phyloP scores from a whole-genome alignment of 2,113 vertebrate species.

The Pelusios castaneus region DNA sequence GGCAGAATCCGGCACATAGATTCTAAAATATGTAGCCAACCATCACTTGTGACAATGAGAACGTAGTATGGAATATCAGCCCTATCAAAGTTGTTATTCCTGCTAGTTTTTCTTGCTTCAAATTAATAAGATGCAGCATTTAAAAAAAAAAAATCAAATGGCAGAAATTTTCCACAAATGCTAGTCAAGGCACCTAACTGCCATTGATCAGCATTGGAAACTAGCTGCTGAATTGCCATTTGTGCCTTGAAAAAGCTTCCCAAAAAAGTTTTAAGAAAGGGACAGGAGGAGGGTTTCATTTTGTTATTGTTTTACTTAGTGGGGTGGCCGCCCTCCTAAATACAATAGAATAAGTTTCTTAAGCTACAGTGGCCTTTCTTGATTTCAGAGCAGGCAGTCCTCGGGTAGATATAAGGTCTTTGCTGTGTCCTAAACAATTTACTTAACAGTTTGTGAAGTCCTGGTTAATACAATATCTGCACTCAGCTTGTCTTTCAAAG shows the following conservation, averaged over 20 bases:
- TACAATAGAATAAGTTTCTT: slow-evolving; percentile 26
- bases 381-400: slow-evolving; percentile 27
- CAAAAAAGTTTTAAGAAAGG: slow-evolving; percentile 13
- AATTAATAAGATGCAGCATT: not conserved
- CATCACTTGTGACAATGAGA: not conserved
- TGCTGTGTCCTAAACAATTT: not conserved
- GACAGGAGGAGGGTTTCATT: not conserved
- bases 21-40: accelerated
- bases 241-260: not conserved
- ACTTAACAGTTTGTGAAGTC: slow-evolving; percentile 37
- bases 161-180: slow-evolving; percentile 30
- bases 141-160: not conserved
- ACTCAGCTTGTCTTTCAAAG: slow-evolving; percentile 14
- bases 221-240: not conserved
- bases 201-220: not conserved
- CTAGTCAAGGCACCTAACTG: not conserved
- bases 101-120: not conserved
- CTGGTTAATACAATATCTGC: not conserved
- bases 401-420: slow-evolving; percentile 38
- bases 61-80: accelerated
- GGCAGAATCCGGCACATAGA: not conserved
- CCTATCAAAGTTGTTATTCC: not conserved
- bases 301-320: not conserved
- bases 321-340: slow-evolving; percentile 21
- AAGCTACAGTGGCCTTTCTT: slow-evolving; percentile 5